Conservation (phyloP, 1,140 invertebrate genomes). For the Melitaea cinxia region DNA sequence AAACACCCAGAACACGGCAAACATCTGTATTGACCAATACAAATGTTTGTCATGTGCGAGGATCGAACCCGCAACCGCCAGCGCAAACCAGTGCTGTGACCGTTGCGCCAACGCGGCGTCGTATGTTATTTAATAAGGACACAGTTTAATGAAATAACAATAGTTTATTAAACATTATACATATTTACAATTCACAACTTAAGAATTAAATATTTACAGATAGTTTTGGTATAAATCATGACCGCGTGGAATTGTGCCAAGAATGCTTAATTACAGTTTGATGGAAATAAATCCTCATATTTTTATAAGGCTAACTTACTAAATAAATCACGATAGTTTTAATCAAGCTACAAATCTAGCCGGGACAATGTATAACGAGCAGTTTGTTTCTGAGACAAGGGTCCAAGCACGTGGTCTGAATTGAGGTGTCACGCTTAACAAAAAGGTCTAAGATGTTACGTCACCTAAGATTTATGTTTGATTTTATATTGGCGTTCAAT, state of each 20-base stretch:
- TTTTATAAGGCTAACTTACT: background rate
- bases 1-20: no score
- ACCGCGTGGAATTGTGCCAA: no score
- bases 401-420: constrained; percentile 25
- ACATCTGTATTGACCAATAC: background rate
- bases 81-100: no score
- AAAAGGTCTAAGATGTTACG: constrained; percentile 1
- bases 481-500: background rate
- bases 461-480: background rate
- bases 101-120: no score
- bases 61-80: no score
- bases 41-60: no score
- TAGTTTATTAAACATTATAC: no score
- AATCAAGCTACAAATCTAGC: constrained; percentile 23
- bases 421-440: constrained; percentile 15
- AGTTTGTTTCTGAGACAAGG: constrained; percentile 25
- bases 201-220: no score
- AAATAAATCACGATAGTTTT: constrained; percentile 23
- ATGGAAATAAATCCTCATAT: background rate
- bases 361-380: constrained; percentile 10
- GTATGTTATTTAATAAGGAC: background rate
- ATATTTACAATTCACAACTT: no score
- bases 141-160: no score
- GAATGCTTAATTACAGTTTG: no score
- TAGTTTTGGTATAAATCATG: no score